phyloP scores from a whole-genome alignment of 2,113 vertebrate species.

The Coturnix japonica region DNA sequence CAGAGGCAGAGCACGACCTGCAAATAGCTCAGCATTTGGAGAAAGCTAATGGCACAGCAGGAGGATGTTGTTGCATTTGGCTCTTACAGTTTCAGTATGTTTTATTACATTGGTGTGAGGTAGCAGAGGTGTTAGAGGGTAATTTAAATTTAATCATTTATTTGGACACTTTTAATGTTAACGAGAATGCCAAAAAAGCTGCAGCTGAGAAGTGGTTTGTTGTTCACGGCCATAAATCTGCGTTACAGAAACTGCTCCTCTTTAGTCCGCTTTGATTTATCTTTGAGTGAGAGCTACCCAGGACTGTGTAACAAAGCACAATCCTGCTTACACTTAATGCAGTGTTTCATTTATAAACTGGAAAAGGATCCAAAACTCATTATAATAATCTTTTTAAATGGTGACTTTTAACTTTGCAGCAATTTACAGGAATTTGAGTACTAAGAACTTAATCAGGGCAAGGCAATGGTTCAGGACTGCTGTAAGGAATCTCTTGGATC shows the following conservation, averaged over 20 bases:
- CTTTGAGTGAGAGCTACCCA: background rate
- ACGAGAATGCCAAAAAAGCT: conserved; percentile 29
- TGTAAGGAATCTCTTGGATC: background rate
- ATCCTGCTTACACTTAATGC: background rate
- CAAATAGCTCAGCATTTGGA: background rate
- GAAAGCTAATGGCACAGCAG: conserved; percentile 24
- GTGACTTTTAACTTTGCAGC: background rate
- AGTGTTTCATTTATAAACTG: background rate
- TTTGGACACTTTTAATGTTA: conserved; percentile 52
- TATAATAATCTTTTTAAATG: background rate
- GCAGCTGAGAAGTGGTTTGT: conserved; percentile 3
- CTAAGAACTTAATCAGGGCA: background rate
- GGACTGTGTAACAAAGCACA: background rate
- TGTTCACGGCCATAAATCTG: background rate
- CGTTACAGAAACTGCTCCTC: background rate
- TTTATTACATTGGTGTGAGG: background rate
- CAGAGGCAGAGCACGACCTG: background rate
- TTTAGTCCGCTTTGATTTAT: conserved; percentile 34
- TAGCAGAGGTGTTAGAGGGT: background rate
- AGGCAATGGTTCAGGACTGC: background rate
- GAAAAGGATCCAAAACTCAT: background rate
- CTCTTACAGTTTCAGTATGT: background rate
- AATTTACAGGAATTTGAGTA: background rate
- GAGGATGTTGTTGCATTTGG: background rate
- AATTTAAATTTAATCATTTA: conserved; percentile 54